A percentile compares a stretch with the other conserved stretches of the same genome.
Conservation (phyloP, 2,113 vertebrate genomes). For the Megatriorchis doriae region DNA sequence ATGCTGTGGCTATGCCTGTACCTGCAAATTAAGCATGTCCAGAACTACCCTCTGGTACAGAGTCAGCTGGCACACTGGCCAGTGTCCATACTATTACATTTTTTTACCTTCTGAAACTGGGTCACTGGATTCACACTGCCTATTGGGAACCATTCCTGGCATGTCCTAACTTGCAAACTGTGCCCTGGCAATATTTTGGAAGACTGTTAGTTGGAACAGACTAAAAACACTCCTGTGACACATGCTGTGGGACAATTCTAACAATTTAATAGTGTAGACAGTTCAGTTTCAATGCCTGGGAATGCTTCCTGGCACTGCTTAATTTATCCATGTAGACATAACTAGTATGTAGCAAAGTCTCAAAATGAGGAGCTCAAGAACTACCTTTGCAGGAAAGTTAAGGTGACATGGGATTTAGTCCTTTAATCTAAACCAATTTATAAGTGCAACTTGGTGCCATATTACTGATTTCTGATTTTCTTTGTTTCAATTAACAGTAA, state of each 20-base stretch:
- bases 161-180: background rate
- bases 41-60: background rate
- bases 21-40: background rate
- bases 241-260: slow-evolving; percentile 34
- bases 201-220: background rate
- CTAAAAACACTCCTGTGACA: background rate
- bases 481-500: background rate
- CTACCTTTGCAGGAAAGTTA: background rate
- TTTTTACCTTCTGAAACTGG: background rate
- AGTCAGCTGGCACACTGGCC: background rate
- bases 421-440: background rate
- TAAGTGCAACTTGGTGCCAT: background rate
- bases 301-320: background rate
- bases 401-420: background rate
- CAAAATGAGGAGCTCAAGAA: background rate
- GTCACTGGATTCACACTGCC: background rate
- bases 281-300: background rate
- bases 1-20: background rate
- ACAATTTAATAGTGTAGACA: background rate
- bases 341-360: background rate
- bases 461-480: background rate
- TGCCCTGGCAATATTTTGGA: slow-evolving; percentile 17
- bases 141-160: background rate
- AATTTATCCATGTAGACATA: background rate
- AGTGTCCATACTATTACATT: background rate